A percentile compares a stretch with the other conserved stretches of the same genome.
Evolutionary conservation across 2,797 vertebrate species (phyloP).

Genomic region (Clarias platycephalus): DNA sequence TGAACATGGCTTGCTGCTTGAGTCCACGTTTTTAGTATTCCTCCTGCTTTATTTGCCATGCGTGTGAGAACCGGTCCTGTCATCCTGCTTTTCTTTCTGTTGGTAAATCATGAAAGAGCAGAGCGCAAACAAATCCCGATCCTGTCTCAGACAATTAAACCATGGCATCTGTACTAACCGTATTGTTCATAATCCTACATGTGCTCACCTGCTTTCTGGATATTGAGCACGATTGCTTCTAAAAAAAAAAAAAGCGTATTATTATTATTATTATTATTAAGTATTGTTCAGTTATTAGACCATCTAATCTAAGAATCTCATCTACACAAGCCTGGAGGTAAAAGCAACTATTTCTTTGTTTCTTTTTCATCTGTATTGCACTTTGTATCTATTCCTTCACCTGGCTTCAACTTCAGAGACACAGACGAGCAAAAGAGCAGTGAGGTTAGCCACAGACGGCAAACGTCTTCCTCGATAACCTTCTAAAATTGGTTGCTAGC

Average conservation of each 20-base stretch:
- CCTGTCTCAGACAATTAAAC: background rate
- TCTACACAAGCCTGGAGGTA: background rate
- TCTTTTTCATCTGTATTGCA: background rate
- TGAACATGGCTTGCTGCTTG: constrained; percentile 24
- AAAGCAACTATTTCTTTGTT: background rate
- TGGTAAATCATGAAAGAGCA: background rate
- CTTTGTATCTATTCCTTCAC: background rate
- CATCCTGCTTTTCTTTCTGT: background rate
- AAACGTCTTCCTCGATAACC: background rate
- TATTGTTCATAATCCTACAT: background rate
- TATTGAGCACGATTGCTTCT: background rate
- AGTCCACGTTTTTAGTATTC: background rate
- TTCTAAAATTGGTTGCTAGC: background rate
- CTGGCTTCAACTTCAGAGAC: background rate
- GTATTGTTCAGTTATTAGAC: background rate
- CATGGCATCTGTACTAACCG: background rate
- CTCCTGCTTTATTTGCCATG: background rate
- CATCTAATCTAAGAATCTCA: background rate
- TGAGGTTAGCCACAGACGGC: background rate
- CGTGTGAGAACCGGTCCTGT: background rate
- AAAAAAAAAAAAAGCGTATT: background rate
- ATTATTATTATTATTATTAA: background rate
- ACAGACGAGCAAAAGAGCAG: background rate
- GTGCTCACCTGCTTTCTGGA: background rate
- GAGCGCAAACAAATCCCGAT: background rate